Evolutionary conservation across 2,888 invertebrate species (phyloP), one percentile per base, ranked within the genome.

Genomic region (Chalcosyrphus nemorum): DNA sequence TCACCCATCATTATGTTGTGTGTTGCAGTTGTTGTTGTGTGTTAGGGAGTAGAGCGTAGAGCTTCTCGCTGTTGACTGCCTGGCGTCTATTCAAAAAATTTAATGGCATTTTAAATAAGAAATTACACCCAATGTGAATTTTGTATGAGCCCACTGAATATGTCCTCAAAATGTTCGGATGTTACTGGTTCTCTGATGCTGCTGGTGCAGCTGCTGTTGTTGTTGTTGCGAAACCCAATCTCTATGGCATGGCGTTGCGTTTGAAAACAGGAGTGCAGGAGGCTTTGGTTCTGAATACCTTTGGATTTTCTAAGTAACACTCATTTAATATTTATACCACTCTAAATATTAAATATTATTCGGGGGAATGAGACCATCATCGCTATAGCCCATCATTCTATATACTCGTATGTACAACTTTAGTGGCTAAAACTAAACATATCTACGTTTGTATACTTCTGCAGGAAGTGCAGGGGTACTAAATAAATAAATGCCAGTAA

Each of bases 301-400:
- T 90, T 90, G 89, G 88, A 90, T 90, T 90, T 90, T 90, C 90
- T 90, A 90, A 90, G 91, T 90, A 90, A 91, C 89, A 89, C 88
- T 91, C 91, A 91, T 91, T 91, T 91, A 91, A 91, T 91, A 91
- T 91, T 91, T 91, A 91, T 91, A 88, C 89, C 91, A 90, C 91
- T 91, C 91, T 91, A 91, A 91, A 91, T 91, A 91, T 91, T 91
- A 91, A 91, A 91, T 91, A 91, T 91, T 91, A 91, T 91, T 91
- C 84, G 74, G 59, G 43, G 57, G 74, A 74, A 75, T 52, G 80
- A 65, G 74, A 75, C 80, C 84, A 80, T 54, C 65, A 29, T 17
- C 52, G 32, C 27, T 70, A 24, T 56, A 35, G 45, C 45, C 45
- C 74, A 38, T 45, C 56, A 43, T 47, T n/a, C n/a, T n/a, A n/a